Percentiles rank a stretch among this genome's conserved stretches.
phyloP scores from a whole-genome alignment of 1,140 invertebrate genomes.

The Probaryconus sp. region DNA sequence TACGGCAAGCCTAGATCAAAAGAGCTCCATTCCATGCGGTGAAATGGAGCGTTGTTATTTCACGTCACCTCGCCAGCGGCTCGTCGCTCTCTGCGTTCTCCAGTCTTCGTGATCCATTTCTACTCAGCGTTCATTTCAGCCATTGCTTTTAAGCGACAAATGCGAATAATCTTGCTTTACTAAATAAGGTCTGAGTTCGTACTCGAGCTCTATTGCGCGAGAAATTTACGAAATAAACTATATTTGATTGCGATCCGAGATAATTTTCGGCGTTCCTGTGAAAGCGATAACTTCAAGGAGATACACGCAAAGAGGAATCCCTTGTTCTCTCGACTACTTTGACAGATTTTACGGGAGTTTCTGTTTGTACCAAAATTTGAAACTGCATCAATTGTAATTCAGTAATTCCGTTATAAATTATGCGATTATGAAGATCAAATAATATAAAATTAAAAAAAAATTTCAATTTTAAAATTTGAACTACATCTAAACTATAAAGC shows the following conservation, averaged over 20 bases:
- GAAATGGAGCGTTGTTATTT: constrained; percentile 37
- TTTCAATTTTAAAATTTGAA: too few relatives aligned
- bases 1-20: constrained; percentile 12
- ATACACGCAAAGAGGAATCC: constrained; percentile 7
- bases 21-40: constrained; percentile 21
- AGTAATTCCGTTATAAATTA: too few relatives aligned
- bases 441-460: too few relatives aligned
- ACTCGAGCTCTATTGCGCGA: not conserved
- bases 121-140: constrained; percentile 14
- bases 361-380: too few relatives aligned
- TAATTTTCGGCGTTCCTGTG: constrained; percentile 21
- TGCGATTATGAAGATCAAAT: too few relatives aligned
- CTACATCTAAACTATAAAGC: too few relatives aligned
- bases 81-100: constrained; percentile 3
- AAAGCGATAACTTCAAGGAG: constrained; percentile 23
- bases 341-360: constrained; percentile 26
- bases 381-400: too few relatives aligned
- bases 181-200: constrained; percentile 10
- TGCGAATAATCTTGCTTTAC: constrained; percentile 6
- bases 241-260: constrained; percentile 24
- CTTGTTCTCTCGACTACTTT: constrained; percentile 31
- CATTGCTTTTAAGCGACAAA: constrained; percentile 14
- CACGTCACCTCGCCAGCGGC: constrained; percentile 33
- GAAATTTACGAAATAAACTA: constrained; percentile 22
- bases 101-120: constrained; percentile 34